Evolutionary conservation across 2,888 invertebrate genomes (phyloP).

Genomic region (Orthosia cruda): DNA sequence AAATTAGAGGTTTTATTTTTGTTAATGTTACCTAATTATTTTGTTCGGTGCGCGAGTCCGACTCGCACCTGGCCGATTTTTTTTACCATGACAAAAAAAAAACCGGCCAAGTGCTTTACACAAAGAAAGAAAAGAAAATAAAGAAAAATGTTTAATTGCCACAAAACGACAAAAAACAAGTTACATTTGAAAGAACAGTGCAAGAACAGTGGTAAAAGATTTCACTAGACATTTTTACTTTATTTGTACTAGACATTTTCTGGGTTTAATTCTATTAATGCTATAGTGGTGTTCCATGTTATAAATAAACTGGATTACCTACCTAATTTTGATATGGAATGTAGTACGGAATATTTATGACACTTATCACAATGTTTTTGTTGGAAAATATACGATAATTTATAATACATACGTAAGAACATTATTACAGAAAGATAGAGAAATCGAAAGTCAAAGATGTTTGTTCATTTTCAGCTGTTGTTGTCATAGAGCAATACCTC

Average conservation of each 20-base stretch:
- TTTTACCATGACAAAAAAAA: no score
- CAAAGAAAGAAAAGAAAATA: no score
- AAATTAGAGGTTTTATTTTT: no score
- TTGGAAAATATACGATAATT: slow-evolving; percentile 16
- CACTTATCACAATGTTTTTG: slow-evolving; percentile 38
- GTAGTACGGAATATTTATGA: slow-evolving; percentile 2
- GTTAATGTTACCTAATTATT: no score
- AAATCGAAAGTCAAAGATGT: slow-evolving; percentile 37
- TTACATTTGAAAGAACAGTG: no score
- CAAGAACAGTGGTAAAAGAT: no score
- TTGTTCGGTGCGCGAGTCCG: no score
- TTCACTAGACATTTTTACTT: no score
- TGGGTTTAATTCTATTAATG: background rate
- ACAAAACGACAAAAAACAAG: no score
- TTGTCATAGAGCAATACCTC: slow-evolving; percentile 68
- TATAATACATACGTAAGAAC: slow-evolving; percentile 38
- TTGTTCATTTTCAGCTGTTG: slow-evolving; percentile 51
- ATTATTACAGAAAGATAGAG: slow-evolving; percentile 29
- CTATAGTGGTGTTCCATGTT: background rate
- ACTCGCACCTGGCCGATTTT: no score
- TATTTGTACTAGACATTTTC: background rate
- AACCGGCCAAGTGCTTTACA: no score
- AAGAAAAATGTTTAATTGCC: no score
- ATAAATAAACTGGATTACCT: background rate
- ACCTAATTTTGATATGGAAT: background rate